These are phyloP conservation scores for Strix uralensis DNA, from an alignment of 2,113 vertebrate genomes.

Conservation along the genomic window DNA sequence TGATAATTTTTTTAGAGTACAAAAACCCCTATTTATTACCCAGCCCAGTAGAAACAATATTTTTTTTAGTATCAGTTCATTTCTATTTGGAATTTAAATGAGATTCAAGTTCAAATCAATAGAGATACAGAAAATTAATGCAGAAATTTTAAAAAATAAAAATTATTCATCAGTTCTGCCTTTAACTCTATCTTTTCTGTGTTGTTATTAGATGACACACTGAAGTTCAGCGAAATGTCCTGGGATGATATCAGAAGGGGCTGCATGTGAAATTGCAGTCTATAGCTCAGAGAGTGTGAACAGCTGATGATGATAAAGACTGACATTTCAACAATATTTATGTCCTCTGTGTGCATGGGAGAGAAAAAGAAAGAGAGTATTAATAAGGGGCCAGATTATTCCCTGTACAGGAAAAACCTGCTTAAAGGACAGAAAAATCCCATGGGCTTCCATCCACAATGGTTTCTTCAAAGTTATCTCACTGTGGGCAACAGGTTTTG, in stretches of 20 bases:
- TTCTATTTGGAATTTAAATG: not conserved
- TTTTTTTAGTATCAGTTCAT: not conserved
- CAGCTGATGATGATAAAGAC: slow-evolving; percentile 14
- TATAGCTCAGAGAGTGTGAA: not conserved
- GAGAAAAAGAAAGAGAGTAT: not conserved
- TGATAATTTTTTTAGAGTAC: not conserved
- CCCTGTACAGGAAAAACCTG: slow-evolving; percentile 37
- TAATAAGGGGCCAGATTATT: not conserved
- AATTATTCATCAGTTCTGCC: not conserved
- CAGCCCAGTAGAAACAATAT: not conserved
- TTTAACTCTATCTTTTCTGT: not conserved
- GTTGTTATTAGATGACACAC: not conserved
- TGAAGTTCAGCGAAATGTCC: not conserved
- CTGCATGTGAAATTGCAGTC: not conserved
- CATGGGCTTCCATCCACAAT: slow-evolving; percentile 1
- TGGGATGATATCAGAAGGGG: not conserved
- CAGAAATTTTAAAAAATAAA: not conserved
- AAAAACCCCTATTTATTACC: not conserved
- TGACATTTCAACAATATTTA: slow-evolving; percentile 48
- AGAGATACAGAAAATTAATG: not conserved
- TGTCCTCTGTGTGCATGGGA: not conserved
- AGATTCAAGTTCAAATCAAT: not conserved
- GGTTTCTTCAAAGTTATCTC: slow-evolving; percentile 24
- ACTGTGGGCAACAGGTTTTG: not conserved
- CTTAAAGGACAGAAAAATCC: slow-evolving; percentile 22